Base-by-base conservation (phyloP, 1,140 invertebrate genomes). In the Hetaerina americana region DNA sequence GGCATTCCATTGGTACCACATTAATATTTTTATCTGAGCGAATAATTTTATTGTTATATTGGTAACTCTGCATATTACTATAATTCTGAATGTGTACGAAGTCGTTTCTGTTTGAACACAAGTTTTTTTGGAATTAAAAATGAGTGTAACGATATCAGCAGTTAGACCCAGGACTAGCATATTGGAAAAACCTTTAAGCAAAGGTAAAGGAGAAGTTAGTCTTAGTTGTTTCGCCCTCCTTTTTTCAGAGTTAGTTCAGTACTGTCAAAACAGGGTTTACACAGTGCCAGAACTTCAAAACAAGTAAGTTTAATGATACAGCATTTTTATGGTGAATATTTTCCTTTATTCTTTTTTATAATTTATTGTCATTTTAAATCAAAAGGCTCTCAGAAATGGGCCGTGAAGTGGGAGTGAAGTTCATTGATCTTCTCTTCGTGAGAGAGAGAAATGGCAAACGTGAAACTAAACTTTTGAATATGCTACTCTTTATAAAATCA, bases 231-330 rank as follows among this genome's bases (percentile, higher is more conserved):
- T 94, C 84, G 96, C 96, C 0, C 83, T 99, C 68, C 83, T 99
- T 66, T 99, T 99, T 81, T 97, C 95, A 2, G 97, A 99, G 87
- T 89, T 99, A 71, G 95, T 99, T 5, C 95, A 98, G 80, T 99
- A 99, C 82, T 96, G 94, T 79, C 96, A 99, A 81, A 97, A 96
- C 81, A 87, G 94, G 78, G 95, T 96, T 25, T 93, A 93, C 76
- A 97, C 94, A 10, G 93, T 99, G 57, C 90, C 94, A 26, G 97
- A 99, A 80, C 82, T 99, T 66, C 96, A 99, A 80, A 92, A 86
- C 76, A 96, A 92, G 94, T 95, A 84, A 81, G 82, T 24, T 70
- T 66, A 6, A 26, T 10, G 68, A 57, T 22, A 66, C 15, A 18
- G 26, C 6, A 68, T 25, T 22, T 29, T 66, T 73, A n/a, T n/a